phyloP scores from a whole-genome alignment of 2,888 invertebrate genomes.

The Exephanes ischioxanthus region DNA sequence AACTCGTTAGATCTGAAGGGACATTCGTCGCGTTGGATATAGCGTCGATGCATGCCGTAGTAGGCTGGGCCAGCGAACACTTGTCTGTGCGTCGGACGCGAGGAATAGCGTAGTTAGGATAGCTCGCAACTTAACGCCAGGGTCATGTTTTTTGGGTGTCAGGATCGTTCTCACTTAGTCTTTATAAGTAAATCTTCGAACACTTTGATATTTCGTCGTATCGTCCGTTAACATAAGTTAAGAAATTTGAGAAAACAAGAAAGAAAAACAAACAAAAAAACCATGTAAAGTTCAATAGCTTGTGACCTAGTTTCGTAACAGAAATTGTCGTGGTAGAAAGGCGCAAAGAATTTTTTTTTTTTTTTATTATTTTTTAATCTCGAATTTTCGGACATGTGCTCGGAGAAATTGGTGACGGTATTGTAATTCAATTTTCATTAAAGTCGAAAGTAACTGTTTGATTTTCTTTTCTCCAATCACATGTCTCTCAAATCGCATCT shows the following conservation, averaged over 20 bases:
- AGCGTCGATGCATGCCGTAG: background rate
- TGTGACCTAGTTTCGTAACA: background rate
- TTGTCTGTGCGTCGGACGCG: background rate
- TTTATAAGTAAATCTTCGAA: background rate
- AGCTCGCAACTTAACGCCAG: constrained; percentile 4
- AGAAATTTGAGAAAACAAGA: background rate
- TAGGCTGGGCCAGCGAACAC: background rate
- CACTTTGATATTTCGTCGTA: constrained; percentile 5
- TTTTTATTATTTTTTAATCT: background rate
- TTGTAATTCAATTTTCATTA: constrained; percentile 9
- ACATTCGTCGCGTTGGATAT: constrained; percentile 7
- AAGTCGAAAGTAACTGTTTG: background rate
- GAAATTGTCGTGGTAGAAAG: constrained; percentile 21
- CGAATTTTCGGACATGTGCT: constrained; percentile 16
- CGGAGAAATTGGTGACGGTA: constrained; percentile 4
- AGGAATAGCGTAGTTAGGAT: constrained; percentile 2
- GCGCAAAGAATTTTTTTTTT: background rate
- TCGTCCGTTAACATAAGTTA: constrained; percentile 1
- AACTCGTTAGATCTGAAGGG: constrained; percentile 9
- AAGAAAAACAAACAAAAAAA: background rate
- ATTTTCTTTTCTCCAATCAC: constrained; percentile 33
- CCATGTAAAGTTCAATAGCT: background rate
- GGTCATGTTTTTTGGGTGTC: background rate
- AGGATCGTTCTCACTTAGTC: background rate
- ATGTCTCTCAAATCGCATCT: constrained; percentile 2